Percentiles rank a stretch among this genome's conserved stretches.
Conservation (phyloP, 2,113 vertebrate species). For the Lophius piscatorius region DNA sequence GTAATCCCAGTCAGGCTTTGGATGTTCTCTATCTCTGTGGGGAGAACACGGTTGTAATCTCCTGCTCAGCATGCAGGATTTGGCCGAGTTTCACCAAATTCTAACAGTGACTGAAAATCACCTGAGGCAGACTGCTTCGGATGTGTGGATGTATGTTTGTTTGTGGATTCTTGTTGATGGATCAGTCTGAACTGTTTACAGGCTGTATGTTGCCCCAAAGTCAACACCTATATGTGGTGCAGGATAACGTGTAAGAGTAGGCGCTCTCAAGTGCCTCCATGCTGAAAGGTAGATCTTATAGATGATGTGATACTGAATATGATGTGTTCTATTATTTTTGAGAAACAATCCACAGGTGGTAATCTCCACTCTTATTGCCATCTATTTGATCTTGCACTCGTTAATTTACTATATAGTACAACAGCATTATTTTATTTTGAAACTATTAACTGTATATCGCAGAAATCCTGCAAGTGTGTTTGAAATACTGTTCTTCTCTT, state of each 20-base stretch:
- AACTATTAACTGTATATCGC: too few species aligned
- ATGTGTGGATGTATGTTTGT: conserved; percentile 5
- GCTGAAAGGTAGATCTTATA: conserved; percentile 28
- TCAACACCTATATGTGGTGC: conserved; percentile 29
- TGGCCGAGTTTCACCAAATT: conserved; percentile 64
- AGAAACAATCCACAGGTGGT: conserved; percentile 25
- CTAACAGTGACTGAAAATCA: conserved; percentile 47
- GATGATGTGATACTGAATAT: conserved; percentile 11
- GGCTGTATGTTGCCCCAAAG: conserved; percentile 41
- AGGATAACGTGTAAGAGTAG: conserved; percentile 24
- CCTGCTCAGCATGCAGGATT: conserved; percentile 72
- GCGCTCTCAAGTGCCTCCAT: conserved; percentile 1
- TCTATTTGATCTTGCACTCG: not conserved
- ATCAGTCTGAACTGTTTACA: conserved; percentile 33
- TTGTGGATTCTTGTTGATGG: conserved; percentile 10
- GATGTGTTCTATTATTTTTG: conserved; percentile 17
- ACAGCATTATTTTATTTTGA: too few species aligned
- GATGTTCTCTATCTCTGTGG: conserved; percentile 62
- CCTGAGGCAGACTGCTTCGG: conserved; percentile 32
- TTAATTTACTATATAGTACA: too few species aligned
- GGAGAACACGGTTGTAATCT: conserved; percentile 68
- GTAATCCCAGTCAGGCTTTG: conserved; percentile 74
- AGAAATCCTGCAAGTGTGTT: too few species aligned
- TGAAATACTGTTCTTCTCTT: too few species aligned
- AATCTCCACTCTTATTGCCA: not conserved